phyloP scores from a whole-genome alignment of 2,888 invertebrate species.

The Clistopyga incitator region DNA sequence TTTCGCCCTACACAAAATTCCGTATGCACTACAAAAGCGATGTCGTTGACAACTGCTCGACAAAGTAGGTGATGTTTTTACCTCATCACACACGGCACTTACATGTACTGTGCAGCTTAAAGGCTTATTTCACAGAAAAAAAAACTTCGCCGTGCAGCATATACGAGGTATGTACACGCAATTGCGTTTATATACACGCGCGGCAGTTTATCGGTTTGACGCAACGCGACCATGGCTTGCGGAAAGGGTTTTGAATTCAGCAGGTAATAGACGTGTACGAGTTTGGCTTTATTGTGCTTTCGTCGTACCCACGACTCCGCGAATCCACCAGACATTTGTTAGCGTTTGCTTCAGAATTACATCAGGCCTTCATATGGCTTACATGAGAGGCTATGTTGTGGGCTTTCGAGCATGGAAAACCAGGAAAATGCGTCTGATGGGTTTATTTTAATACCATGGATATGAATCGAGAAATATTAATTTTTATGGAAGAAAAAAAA shows the following conservation, averaged over 20 bases:
- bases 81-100: constrained; percentile 51
- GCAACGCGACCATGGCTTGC: constrained; percentile 1
- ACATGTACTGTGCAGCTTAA: constrained; percentile 2
- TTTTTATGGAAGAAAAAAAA: too few relatives aligned
- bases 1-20: too few relatives aligned
- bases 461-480: too few relatives aligned
- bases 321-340: too few relatives aligned
- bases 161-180: neutral
- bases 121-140: constrained; percentile 19
- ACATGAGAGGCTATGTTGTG: neutral
- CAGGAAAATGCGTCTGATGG: too few relatives aligned
- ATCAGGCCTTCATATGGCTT: neutral
- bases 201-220: constrained; percentile 28
- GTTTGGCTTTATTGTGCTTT: neutral
- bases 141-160: constrained; percentile 12
- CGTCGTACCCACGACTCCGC: neutral
- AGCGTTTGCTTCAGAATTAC: neutral
- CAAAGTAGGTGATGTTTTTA: constrained; percentile 60
- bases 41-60: neutral
- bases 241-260: constrained; percentile 7
- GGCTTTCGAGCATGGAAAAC: too few relatives aligned
- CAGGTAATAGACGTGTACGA: constrained; percentile 19
- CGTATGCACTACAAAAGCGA: constrained; percentile 38
- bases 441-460: too few relatives aligned
- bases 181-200: constrained; percentile 9